These are phyloP conservation scores for Lymantria monacha DNA, from an alignment of 2,888 invertebrate genomes.

Conservation along the genomic window DNA sequence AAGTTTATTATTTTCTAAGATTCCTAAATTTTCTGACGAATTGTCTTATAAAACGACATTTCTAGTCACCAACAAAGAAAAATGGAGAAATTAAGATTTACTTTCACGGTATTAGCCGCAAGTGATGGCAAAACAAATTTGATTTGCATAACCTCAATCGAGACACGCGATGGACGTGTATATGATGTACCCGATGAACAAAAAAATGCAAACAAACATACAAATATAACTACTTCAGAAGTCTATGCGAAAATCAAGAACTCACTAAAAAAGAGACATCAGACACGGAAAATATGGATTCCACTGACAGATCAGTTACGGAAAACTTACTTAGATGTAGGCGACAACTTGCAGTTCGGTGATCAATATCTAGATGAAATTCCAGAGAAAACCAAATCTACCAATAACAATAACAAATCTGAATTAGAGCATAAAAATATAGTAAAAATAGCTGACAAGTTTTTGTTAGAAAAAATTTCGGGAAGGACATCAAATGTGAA, in stretches of 20 bases:
- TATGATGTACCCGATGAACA: background rate
- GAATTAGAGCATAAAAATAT: too few relatives aligned
- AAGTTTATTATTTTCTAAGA: too few relatives aligned
- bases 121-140: background rate
- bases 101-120: background rate
- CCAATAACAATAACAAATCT: too few relatives aligned
- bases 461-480: slow-evolving; percentile 11
- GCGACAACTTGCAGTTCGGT: slow-evolving; percentile 1
- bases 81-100: slow-evolving; percentile 1
- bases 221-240: background rate
- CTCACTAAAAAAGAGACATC: slow-evolving; percentile 1
- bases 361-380: slow-evolving; percentile 3
- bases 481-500: slow-evolving; percentile 1
- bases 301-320: background rate
- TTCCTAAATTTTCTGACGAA: too few relatives aligned
- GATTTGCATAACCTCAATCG: slow-evolving; percentile 1
- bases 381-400: background rate
- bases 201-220: slow-evolving; percentile 1
- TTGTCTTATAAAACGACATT: slow-evolving; percentile 10
- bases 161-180: background rate
- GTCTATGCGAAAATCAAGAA: background rate
- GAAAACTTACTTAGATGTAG: background rate
- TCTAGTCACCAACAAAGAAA: background rate
- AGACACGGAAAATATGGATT: background rate
- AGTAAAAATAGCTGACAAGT: slow-evolving; percentile 7